A percentile compares a stretch with the other conserved stretches of the same genome.
Conservation (phyloP, 2,797 vertebrate genomes). For the Pampus argenteus region DNA sequence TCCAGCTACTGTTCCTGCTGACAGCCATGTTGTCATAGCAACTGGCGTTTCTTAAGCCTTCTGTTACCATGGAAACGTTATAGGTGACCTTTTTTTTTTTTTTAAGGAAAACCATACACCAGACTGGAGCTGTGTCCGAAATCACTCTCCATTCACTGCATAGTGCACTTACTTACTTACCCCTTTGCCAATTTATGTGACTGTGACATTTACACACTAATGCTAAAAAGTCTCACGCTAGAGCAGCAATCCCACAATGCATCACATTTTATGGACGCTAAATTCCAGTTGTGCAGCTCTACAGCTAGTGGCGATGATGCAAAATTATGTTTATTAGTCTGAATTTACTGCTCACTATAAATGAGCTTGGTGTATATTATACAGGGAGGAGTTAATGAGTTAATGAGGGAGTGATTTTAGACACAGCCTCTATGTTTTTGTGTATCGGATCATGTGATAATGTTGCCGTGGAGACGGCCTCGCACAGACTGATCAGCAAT, state of each 20-base stretch:
- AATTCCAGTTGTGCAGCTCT: no score
- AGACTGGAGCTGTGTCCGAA: background rate
- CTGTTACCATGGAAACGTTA: slow-evolving; percentile 39
- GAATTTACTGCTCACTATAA: no score
- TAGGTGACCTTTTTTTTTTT: slow-evolving; percentile 4
- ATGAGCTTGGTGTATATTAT: no score
- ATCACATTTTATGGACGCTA: background rate
- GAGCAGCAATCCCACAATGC: no score
- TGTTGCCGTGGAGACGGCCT: slow-evolving; percentile 17
- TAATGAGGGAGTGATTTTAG: background rate
- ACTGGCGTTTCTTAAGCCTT: slow-evolving; percentile 18
- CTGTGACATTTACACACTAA: background rate
- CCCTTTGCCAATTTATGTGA: background rate
- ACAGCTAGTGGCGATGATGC: no score
- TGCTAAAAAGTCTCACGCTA: background rate
- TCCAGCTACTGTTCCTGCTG: slow-evolving; percentile 2
- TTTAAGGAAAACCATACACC: background rate
- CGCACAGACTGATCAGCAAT: slow-evolving; percentile 2
- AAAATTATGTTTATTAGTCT: no score
- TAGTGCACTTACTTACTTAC: no score
- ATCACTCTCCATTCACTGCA: background rate
- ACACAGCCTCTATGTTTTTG: background rate
- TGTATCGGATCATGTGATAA: slow-evolving; percentile 16
- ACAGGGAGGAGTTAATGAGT: no score
- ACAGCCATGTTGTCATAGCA: slow-evolving; percentile 20